phyloP scores from a whole-genome alignment of 2,888 invertebrate genomes.

The Heteromurus nitidus region DNA sequence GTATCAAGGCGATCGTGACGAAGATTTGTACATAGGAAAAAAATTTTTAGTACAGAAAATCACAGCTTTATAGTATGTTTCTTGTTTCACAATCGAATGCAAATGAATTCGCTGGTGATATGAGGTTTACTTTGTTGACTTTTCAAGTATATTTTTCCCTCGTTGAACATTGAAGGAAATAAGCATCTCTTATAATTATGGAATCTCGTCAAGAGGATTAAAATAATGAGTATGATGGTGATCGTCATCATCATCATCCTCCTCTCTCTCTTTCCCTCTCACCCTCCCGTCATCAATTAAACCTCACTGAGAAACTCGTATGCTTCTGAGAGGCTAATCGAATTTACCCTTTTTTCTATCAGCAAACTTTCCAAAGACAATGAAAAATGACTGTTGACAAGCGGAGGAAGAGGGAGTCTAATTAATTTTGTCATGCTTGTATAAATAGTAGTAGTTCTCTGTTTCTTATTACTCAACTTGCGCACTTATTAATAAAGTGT shows the following conservation, averaged over 20 bases:
- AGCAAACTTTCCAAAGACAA: slow-evolving; percentile 35
- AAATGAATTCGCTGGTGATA: slow-evolving; percentile 10
- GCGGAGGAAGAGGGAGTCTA: slow-evolving; percentile 18
- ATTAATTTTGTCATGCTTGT: slow-evolving; percentile 45
- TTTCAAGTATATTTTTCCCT: not conserved
- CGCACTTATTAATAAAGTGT: slow-evolving; percentile 11
- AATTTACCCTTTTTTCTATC: slow-evolving; percentile 29
- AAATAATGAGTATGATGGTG: slow-evolving; percentile 18
- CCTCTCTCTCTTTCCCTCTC: not conserved
- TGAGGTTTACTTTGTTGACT: not conserved
- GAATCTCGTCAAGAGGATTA: slow-evolving; percentile 2
- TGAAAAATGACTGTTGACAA: slow-evolving; percentile 44
- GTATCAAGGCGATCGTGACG: no score
- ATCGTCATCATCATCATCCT: slow-evolving; percentile 14
- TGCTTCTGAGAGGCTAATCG: slow-evolving; percentile 11
- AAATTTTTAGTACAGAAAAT: no score
- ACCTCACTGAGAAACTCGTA: no score
- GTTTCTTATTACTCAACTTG: not conserved
- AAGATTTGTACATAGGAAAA: no score
- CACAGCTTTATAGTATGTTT: not conserved
- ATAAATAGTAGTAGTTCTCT: slow-evolving; percentile 19
- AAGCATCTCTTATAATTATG: not conserved
- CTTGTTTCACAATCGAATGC: slow-evolving; percentile 14
- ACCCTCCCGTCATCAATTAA: not conserved
- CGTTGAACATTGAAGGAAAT: not conserved